Base-by-base conservation (phyloP, 2,797 vertebrate genomes). In the Huso huso region DNA sequence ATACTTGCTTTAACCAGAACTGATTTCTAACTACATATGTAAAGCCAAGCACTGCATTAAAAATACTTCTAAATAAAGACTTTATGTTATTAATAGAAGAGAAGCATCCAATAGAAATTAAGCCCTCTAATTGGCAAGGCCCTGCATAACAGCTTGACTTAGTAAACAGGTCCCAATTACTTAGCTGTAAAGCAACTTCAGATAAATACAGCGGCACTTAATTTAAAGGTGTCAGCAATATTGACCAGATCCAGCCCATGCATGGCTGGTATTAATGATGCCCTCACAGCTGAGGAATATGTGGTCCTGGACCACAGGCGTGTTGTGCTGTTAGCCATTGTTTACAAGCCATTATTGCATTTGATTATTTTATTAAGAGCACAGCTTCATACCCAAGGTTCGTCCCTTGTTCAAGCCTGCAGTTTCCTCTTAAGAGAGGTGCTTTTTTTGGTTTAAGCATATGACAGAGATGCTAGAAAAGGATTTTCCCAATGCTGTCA, bases 401-500 rank as follows among this genome's bases (percentile, higher is more conserved):
- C 1, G 12, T 51, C 51, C 13, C n/a, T 52, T 13, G 53, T 63
- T 13, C 49, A 49, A 51, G 49, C 51, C 57, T 48, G 55, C 63
- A 69, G 53, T 15, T 37, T 50, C 37, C 63, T 71, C 79, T 69
- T 12, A 66, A 48, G 72, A 79, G 79, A 64, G 48, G 73, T 74
- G 76, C 80, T 71, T 68, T 79, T 58, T 49, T 70, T 77, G 67
- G 70, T 49, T 74, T 77, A 77, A 60, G 68, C 50, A 8, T 37
- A 18, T 10, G 10, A 37, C 18, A 51, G 48, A 63, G 70, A 57
- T 68, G 6, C 1, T 76, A 66, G 75, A 77, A 79, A 78, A 79
- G 79, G 75, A 79, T 83, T 82, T 78, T 73, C 82, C 85, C 83
- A 70, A 71, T 69, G 81, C 87, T 85, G 88, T 89, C 90, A 85